Conservation (phyloP, 2,797 vertebrate genomes). For the Sphenopsis melanotis region DNA sequence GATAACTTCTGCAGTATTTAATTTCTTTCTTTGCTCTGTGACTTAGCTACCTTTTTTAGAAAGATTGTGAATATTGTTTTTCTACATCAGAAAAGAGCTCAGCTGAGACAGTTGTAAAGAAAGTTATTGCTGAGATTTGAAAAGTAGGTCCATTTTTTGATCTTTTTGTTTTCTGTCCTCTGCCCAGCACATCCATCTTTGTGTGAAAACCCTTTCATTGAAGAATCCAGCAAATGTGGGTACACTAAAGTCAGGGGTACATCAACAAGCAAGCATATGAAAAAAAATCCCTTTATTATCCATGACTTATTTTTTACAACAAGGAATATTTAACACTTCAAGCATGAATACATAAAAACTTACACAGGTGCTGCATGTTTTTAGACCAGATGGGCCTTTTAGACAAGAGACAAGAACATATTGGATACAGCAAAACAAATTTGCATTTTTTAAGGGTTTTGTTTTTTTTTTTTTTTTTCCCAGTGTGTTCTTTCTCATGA, state of each 20-base stretch:
- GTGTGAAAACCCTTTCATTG: not conserved
- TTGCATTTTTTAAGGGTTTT: not conserved
- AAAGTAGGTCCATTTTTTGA: not conserved
- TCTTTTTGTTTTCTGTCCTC: not conserved
- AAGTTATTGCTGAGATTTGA: not conserved
- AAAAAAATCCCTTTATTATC: not conserved
- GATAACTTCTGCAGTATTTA: not conserved
- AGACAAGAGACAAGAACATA: slow-evolving; percentile 14
- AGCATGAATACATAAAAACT: not conserved
- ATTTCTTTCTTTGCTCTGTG: not conserved
- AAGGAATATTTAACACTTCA: not conserved
- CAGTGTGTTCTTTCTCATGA: not conserved
- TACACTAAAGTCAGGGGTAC: not conserved
- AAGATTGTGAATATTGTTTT: not conserved
- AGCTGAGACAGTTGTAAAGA: not conserved
- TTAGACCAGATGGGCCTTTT: slow-evolving; percentile 5
- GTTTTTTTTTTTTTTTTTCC: too few species aligned
- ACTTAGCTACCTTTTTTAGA: not conserved
- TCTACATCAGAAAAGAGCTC: not conserved
- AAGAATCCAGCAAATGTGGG: not conserved
- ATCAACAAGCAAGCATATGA: not conserved
- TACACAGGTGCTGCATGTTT: not conserved
- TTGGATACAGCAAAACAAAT: not conserved
- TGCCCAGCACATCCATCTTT: not conserved
- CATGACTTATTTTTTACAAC: not conserved